Conservation (phyloP, 2,113 vertebrate genomes). For the Podarcis muralis region DNA sequence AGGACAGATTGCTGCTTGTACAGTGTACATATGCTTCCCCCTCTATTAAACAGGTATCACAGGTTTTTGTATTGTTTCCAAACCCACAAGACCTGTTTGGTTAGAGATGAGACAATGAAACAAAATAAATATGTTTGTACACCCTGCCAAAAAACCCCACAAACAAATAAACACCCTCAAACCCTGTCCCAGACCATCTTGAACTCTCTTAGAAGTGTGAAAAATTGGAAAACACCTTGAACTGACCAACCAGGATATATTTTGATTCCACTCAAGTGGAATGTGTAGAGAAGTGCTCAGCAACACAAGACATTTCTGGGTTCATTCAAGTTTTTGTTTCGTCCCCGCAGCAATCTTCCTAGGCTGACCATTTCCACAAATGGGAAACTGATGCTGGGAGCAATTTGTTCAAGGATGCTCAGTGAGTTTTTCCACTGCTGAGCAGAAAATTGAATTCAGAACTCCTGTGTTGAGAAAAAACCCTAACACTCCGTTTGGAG, state of each 20-base stretch:
- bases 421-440: background rate
- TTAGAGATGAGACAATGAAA: background rate
- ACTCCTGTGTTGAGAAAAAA: background rate
- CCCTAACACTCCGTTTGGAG: background rate
- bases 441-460: background rate
- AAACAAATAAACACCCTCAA: too few species aligned
- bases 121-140: background rate
- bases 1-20: background rate
- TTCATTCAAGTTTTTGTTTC: background rate
- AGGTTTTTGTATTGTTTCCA: background rate
- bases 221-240: too few species aligned
- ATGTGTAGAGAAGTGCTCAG: background rate
- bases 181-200: background rate
- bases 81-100: background rate
- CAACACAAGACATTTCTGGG: too few species aligned
- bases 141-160: background rate
- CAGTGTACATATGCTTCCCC: background rate
- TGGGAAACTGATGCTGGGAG: background rate
- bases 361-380: background rate
- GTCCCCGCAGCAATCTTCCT: background rate
- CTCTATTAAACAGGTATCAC: background rate
- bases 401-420: background rate
- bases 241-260: background rate
- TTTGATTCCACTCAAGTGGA: background rate
- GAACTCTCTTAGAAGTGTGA: background rate